Evolutionary conservation across 2,888 invertebrate genomes (phyloP), one percentile per base, ranked within the genome.

Genomic region (Apotomis turbidana): DNA sequence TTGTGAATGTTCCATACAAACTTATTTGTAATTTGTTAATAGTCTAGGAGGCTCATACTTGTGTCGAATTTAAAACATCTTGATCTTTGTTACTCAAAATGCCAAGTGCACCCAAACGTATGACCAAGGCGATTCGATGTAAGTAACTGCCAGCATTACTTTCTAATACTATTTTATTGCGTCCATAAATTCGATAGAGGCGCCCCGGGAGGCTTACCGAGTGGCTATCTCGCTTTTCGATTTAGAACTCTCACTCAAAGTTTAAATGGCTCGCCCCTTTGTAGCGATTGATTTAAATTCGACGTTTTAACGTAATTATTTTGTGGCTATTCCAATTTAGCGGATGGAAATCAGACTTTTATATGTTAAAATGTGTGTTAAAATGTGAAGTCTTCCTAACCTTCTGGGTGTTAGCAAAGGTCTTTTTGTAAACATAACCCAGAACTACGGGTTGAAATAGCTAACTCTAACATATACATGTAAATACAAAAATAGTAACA

Each of bases 171-270:
- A 81, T 87, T 91, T 92, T 92, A 93, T 92, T 89, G 83, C 89
- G 83, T 81, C 90, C 83, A 91, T 93, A 93, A 93, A 92, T 91
- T 87, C 86, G 84, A 85, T 82, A 81, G 89, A 89, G 76, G 87
- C 89, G 89, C 90, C 90, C 91, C 91, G 83, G 88, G 91, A 90
- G 89, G 89, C 87, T 85, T 85, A 79, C 80, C 80, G 85, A 88
- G 85, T 86, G 90, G 89, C 91, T 89, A 90, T 90, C 90, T 91
- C 83, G 80, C 79, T 85, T 85, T 90, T 86, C 88, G 86, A 89
- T 90, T 91, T 89, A 87, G 85, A 85, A 79, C 82, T 84, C 86
- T 85, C 86, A 86, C 83, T 90, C 87, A 91, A 91, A 92, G 91
- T 92, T 89, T 90, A 88, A 92, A 91, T 85, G 85, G 90, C 77